Evolutionary conservation across 2,113 vertebrate species (phyloP).

Genomic region (Lucifuga dentata): DNA sequence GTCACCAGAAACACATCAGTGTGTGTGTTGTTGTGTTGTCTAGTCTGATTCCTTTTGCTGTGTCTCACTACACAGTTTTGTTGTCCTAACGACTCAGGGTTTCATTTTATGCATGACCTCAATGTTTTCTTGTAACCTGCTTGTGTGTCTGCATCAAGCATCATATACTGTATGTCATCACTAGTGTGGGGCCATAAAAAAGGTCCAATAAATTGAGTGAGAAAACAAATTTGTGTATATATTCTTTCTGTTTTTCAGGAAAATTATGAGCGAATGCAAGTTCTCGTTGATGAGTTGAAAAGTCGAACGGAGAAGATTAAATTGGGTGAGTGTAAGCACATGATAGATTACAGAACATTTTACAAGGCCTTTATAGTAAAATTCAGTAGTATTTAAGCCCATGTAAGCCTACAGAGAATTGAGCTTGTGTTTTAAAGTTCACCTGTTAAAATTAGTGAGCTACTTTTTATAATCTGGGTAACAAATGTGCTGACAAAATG

Average conservation of each 20-base stretch:
- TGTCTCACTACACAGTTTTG: no score
- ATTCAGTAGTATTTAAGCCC: background rate
- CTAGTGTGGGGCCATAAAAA: background rate
- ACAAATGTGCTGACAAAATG: background rate
- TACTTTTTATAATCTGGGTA: background rate
- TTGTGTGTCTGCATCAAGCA: no score
- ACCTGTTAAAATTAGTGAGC: conserved; percentile 1
- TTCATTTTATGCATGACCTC: no score
- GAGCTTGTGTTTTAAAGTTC: conserved; percentile 11
- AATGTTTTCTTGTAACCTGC: no score
- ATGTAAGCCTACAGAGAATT: no score
- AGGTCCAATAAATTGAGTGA: background rate
- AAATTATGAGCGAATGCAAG: conserved; percentile 95
- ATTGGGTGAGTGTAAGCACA: conserved; percentile 82
- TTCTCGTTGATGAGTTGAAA: conserved; percentile 87
- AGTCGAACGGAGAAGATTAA: conserved; percentile 86
- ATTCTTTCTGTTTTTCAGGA: conserved; percentile 82
- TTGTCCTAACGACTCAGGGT: no score
- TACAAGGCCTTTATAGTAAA: background rate
- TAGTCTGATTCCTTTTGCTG: no score
- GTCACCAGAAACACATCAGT: no score
- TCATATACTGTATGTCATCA: background rate
- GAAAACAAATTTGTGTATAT: background rate
- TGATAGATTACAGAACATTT: background rate
- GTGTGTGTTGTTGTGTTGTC: no score